Percentiles rank a stretch among this genome's conserved stretches.
Evolutionary conservation across 2,113 vertebrate genomes (phyloP).

Genomic region (Equus przewalskii): DNA sequence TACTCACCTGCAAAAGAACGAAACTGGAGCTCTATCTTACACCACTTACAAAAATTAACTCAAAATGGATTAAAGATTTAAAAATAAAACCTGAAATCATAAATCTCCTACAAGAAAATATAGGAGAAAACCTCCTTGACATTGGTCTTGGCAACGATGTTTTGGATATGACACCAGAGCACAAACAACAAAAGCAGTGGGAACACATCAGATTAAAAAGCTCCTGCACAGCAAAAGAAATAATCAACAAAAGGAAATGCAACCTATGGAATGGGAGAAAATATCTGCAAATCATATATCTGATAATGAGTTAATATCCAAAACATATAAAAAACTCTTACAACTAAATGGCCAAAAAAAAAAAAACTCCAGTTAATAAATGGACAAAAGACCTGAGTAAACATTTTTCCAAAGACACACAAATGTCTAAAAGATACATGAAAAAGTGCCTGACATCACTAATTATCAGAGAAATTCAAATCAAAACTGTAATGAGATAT

Average conservation of each 20-base stretch:
- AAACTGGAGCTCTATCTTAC: background rate
- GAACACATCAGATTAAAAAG: background rate
- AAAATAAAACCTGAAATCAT: background rate
- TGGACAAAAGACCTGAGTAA: background rate
- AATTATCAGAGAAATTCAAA: background rate
- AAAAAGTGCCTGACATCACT: background rate
- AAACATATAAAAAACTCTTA: background rate
- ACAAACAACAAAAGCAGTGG: background rate
- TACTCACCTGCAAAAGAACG: background rate
- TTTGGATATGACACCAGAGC: background rate
- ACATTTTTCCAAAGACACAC: background rate
- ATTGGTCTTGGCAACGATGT: background rate
- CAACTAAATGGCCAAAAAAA: background rate
- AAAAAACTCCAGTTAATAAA: background rate
- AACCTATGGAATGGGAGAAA: background rate
- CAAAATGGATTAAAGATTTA: background rate
- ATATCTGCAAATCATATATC: background rate
- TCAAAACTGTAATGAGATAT: background rate
- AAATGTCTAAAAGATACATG: background rate
- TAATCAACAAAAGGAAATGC: background rate
- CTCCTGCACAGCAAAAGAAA: background rate
- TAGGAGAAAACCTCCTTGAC: background rate
- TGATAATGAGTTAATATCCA: background rate
- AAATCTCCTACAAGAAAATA: background rate
- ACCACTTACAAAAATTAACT: background rate